Conservation (phyloP, 2,797 vertebrate species). For the Microtus obscurus region DNA sequence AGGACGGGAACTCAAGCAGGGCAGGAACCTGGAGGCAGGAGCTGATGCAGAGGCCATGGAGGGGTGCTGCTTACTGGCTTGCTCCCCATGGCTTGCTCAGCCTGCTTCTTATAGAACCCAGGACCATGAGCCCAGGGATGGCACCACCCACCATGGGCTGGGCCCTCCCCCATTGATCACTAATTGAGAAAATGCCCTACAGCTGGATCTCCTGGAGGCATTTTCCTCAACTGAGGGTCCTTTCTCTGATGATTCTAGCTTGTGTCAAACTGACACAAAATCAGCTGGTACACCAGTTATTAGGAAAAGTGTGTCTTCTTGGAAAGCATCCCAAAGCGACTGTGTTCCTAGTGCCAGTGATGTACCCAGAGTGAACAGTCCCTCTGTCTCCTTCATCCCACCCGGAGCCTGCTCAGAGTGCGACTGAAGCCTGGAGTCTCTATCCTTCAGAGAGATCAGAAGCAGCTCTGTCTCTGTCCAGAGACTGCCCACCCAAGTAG, state of each 20-base stretch:
- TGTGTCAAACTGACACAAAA: not conserved
- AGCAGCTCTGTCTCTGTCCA: not conserved
- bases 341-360: not conserved
- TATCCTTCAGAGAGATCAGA: not conserved
- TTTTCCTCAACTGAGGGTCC: not conserved
- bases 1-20: no score
- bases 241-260: not conserved
- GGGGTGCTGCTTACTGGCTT: no score
- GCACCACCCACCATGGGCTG: not conserved
- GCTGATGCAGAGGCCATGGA: no score
- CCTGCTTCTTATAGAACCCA: no score
- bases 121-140: not conserved
- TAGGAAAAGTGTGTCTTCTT: slow-evolving; percentile 11
- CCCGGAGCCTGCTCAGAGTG: not conserved
- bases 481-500: not conserved
- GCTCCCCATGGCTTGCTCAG: no score
- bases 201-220: not conserved
- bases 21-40: no score
- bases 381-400: slow-evolving; percentile 18
- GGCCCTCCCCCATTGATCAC: not conserved
- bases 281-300: not conserved
- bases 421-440: not conserved
- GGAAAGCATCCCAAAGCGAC: slow-evolving; percentile 1
- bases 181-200: not conserved
- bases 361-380: not conserved